A percentile compares a stretch with the other conserved stretches of the same genome.
Evolutionary conservation across 2,888 invertebrate genomes (phyloP).

Genomic region (Onchidella celtica): DNA sequence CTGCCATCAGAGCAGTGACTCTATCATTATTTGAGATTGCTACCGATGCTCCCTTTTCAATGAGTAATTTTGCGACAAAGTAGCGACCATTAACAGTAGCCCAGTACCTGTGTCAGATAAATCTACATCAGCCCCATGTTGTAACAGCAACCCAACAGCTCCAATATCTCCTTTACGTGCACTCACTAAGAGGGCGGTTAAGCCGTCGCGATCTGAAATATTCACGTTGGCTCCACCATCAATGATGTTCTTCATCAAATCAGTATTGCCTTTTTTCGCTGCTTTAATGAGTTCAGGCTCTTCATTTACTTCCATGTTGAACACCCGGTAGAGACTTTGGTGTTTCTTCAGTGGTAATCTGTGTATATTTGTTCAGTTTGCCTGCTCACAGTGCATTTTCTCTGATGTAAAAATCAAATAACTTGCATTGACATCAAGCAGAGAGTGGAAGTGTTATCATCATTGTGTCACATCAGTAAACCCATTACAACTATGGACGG

Average conservation of each 20-base stretch:
- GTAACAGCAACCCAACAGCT: neutral
- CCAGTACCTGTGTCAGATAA: slow-evolving; percentile 27
- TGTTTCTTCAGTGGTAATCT: too few relatives aligned
- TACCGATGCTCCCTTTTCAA: neutral
- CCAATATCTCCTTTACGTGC: neutral
- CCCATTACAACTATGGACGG: too few relatives aligned
- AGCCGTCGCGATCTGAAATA: neutral
- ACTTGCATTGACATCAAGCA: too few relatives aligned
- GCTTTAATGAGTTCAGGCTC: slow-evolving; percentile 20
- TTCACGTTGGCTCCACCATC: slow-evolving; percentile 39
- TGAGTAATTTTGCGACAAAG: neutral
- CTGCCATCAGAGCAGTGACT: slow-evolving; percentile 12
- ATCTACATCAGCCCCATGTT: neutral
- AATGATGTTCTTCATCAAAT: slow-evolving; percentile 19
- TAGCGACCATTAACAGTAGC: slow-evolving; percentile 31
- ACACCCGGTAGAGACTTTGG: too few relatives aligned
- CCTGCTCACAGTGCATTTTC: too few relatives aligned
- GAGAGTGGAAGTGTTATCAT: too few relatives aligned
- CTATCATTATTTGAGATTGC: slow-evolving; percentile 3
- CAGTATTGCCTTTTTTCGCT: neutral
- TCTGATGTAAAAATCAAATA: too few relatives aligned
- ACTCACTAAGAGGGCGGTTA: neutral
- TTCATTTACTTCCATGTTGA: too few relatives aligned
- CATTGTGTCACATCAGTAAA: too few relatives aligned
- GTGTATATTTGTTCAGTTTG: too few relatives aligned